These are phyloP conservation scores for Xenopus laevis DNA, from an alignment of 2,113 vertebrate genomes.

Conservation along the genomic window DNA sequence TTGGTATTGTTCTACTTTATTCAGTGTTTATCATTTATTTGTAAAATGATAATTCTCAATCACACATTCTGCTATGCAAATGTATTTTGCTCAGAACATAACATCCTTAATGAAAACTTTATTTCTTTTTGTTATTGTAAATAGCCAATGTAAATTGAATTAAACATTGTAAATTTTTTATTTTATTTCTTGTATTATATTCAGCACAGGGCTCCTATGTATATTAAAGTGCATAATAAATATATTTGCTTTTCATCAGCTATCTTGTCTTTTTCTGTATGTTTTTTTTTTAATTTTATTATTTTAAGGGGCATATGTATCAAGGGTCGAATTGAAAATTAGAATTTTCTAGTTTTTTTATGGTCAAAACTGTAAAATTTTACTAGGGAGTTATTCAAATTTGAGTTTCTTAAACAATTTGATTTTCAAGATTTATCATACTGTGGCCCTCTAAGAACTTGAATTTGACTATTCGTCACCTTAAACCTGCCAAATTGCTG, in stretches of 20 bases:
- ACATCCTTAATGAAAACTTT: slow-evolving; percentile 53
- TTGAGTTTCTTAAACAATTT: no score
- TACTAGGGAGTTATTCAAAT: no score
- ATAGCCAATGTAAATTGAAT: slow-evolving; percentile 96
- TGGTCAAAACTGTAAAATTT: no score
- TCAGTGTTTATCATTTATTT: slow-evolving; percentile 46
- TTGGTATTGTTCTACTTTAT: slow-evolving; percentile 4
- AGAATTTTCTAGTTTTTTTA: no score
- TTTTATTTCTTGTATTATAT: slow-evolving; percentile 96
- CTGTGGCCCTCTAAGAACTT: no score
- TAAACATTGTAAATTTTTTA: slow-evolving; percentile 88
- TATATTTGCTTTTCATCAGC: slow-evolving; percentile 97
- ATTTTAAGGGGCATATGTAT: no score
- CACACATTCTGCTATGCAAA: slow-evolving; percentile 70
- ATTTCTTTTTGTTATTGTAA: slow-evolving; percentile 75
- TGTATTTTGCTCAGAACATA: slow-evolving; percentile 58
- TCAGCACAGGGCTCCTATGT: slow-evolving; percentile 84
- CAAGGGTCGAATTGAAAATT: no score
- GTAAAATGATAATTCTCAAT: slow-evolving; percentile 49
- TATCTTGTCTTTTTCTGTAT: no score
- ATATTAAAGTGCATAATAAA: slow-evolving; percentile 99
- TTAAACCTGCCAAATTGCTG: no score
- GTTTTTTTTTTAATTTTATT: no score
- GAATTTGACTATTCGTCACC: no score
- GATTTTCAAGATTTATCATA: no score